Conservation (phyloP, 1,140 invertebrate genomes). For the Diorhabda carinulata region DNA sequence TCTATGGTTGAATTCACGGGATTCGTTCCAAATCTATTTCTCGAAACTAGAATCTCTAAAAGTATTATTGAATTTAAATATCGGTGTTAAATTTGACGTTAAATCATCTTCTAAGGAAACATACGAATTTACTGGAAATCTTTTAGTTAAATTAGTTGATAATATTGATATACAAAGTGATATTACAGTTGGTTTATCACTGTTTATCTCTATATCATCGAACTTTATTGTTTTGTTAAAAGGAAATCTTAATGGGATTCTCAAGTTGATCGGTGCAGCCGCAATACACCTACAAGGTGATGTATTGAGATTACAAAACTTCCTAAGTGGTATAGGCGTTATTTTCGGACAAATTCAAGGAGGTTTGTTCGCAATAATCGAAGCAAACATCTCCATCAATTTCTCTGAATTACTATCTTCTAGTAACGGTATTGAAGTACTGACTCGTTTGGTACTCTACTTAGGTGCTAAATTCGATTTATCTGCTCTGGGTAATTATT, state of each 20-base stretch:
- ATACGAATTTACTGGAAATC: not conserved
- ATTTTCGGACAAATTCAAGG: slow-evolving; percentile 9
- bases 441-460: slow-evolving; percentile 9
- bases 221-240: not conserved
- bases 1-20: slow-evolving; percentile 4
- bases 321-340: slow-evolving; percentile 7
- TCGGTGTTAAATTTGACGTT: slow-evolving; percentile 4
- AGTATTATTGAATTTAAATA: slow-evolving; percentile 4
- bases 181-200: not conserved
- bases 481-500: not conserved
- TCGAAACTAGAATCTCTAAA: slow-evolving; percentile 5
- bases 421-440: slow-evolving; percentile 8
- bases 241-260: slow-evolving; percentile 10
- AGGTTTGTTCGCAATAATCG: slow-evolving; percentile 9
- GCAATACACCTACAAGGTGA: slow-evolving; percentile 4
- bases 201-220: not conserved
- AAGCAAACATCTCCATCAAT: slow-evolving; percentile 7
- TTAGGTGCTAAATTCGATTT: slow-evolving; percentile 5
- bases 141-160: slow-evolving; percentile 1
- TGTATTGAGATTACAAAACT: not conserved
- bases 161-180: not conserved
- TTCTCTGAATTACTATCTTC: slow-evolving; percentile 1
- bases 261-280: not conserved
- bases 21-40: slow-evolving; percentile 11
- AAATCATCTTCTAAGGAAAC: not conserved